Percentiles rank a stretch among this genome's conserved stretches.
These are phyloP conservation scores for Formica exsecta DNA, from an alignment of 1,140 invertebrate species.

Conservation along the genomic window DNA sequence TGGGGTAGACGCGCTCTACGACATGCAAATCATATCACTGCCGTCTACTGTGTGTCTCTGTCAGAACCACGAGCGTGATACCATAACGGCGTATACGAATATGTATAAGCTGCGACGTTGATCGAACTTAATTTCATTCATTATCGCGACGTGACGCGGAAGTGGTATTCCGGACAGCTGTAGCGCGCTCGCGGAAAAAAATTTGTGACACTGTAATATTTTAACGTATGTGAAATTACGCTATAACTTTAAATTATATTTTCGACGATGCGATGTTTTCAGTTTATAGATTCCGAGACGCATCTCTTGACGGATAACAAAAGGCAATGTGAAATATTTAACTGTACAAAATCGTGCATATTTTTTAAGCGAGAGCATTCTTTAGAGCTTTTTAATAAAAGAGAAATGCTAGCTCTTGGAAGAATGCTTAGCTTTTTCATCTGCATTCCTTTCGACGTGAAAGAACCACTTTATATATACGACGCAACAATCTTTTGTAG, in stretches of 20 bases:
- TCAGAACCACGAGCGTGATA: constrained; percentile 63
- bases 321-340: constrained; percentile 18
- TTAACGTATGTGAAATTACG: constrained; percentile 24
- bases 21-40: constrained; percentile 85
- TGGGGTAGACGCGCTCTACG: constrained; percentile 72
- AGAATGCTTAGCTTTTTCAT: not conserved
- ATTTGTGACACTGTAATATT: not conserved
- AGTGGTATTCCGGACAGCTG: constrained; percentile 19
- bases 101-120: constrained; percentile 65
- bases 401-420: constrained; percentile 46
- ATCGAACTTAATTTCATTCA: constrained; percentile 66
- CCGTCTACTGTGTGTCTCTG: constrained; percentile 68
- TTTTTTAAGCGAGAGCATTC: not conserved
- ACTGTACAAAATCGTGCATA: not conserved
- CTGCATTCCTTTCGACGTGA: constrained; percentile 17
- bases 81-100: constrained; percentile 70
- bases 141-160: constrained; percentile 48
- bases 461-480: constrained; percentile 26
- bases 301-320: constrained; percentile 14
- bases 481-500: not conserved
- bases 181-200: constrained; percentile 25
- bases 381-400: constrained; percentile 56
- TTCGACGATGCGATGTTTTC: not conserved
- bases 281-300: not conserved
- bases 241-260: constrained; percentile 19